Conservation (phyloP, 1,140 invertebrate species). For the Agrypnia vestita region DNA sequence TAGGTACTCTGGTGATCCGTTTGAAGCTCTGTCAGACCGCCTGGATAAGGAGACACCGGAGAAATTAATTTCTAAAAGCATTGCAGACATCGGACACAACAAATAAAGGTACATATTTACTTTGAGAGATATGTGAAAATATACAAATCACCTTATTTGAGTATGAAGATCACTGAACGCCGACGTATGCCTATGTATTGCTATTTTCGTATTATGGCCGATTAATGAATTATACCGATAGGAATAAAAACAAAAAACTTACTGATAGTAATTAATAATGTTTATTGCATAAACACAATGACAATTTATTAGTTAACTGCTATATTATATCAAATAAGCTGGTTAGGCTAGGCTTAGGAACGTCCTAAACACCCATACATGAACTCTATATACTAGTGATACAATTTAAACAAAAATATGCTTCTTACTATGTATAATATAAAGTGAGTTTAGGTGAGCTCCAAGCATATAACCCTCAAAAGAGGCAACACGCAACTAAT, state of each 20-base stretch:
- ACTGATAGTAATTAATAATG: constrained; percentile 47
- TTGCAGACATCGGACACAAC: too few relatives aligned
- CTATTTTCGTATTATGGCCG: too few relatives aligned
- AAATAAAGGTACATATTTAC: too few relatives aligned
- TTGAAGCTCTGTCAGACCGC: too few relatives aligned
- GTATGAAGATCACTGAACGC: too few relatives aligned
- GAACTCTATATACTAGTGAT: constrained; percentile 30
- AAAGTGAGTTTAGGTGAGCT: neutral
- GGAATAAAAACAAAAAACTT: neutral
- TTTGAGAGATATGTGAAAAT: too few relatives aligned
- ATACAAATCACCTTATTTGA: too few relatives aligned
- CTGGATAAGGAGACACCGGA: too few relatives aligned
- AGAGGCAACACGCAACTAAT: constrained; percentile 22
- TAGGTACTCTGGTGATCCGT: too few relatives aligned
- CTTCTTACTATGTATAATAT: constrained; percentile 12
- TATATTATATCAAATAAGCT: constrained; percentile 57
- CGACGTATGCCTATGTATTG: too few relatives aligned
- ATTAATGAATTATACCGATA: too few relatives aligned
- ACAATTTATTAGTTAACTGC: constrained; percentile 58
- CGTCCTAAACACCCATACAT: constrained; percentile 52
- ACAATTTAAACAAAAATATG: constrained; percentile 13
- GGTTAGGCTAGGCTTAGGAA: constrained; percentile 58
- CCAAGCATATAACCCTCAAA: constrained; percentile 15
- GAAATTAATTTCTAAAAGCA: too few relatives aligned
- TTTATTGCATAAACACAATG: constrained; percentile 61